phyloP scores from a whole-genome alignment of 2,888 invertebrate species.

The Drosophila flavopinicola region DNA sequence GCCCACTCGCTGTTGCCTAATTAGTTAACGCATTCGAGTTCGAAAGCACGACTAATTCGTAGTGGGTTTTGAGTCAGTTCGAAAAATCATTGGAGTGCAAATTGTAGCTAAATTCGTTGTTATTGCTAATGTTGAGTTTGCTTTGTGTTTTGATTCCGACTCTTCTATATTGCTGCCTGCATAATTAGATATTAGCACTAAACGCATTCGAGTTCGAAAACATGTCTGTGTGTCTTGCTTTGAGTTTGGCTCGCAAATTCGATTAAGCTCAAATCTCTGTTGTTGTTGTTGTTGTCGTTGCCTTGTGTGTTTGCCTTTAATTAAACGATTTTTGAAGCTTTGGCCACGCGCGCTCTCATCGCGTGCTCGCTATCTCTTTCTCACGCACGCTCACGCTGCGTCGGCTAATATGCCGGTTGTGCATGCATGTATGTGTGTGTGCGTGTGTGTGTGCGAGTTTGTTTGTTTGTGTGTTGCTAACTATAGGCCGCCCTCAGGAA shows the following conservation, averaged over 20 bases:
- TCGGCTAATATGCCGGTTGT: slow-evolving; percentile 54
- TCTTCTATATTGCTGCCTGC: not conserved
- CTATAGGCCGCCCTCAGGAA: slow-evolving; percentile 23
- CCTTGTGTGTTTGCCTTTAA: slow-evolving; percentile 34
- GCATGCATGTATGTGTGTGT: slow-evolving; percentile 6
- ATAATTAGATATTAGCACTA: not conserved
- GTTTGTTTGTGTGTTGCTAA: slow-evolving; percentile 12
- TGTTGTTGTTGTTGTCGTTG: slow-evolving; percentile 10
- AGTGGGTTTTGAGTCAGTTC: too few species aligned
- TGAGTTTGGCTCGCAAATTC: not conserved
- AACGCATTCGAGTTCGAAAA: slow-evolving; percentile 2
- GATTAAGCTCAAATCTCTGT: not conserved
- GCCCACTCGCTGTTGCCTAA: not conserved
- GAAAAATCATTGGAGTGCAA: too few species aligned
- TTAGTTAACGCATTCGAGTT: not conserved
- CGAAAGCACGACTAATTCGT: too few species aligned
- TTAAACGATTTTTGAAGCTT: slow-evolving; percentile 40
- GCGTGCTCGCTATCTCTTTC: slow-evolving; percentile 13
- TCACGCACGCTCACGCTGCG: slow-evolving; percentile 4
- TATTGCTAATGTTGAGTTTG: too few species aligned
- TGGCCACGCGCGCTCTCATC: slow-evolving; percentile 21
- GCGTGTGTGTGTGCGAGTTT: slow-evolving; percentile 5
- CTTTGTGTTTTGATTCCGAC: not conserved
- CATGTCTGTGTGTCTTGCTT: not conserved
- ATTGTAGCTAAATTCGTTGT: too few species aligned